Evolutionary conservation across 2,888 invertebrate species (phyloP), one percentile per base, ranked within the genome.

Genomic region (Cataglyphis livida): DNA sequence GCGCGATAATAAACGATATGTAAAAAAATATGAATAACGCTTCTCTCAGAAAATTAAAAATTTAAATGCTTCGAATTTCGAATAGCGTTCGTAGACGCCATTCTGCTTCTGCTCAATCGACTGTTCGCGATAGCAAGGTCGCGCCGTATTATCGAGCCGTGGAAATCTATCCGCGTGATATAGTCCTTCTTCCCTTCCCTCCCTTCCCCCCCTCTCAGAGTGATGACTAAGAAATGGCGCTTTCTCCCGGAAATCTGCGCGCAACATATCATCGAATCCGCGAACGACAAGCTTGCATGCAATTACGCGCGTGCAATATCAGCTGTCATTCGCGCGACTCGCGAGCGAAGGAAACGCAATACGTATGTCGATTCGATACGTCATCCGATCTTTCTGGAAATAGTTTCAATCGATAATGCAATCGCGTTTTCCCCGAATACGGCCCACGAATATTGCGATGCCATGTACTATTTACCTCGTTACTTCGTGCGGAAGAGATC

Each of bases 301-400:
- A 7, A 48, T 48, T 48, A 18, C 18, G 18, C 48, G 48, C 12
- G 18, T 48, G 18, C 48, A 18, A 48, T 6, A 6, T 6, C 5
- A 48, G 18, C 48, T 48, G 48, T 48, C 18, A 18, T 48, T 48
- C 5, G 15, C 38, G 7, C 3, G 38, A 25, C 18, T 6, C 38
- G 38, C 15, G 64, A 41, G 15, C 12, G 25, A 65, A 10, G 41
- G 41, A 0, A 41, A 65, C 25, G 25, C 41, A 25, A 85, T 28
- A 68, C 83, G 84, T 28, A 74, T 83, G 84, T 86, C 87, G 81
- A 85, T 71, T 68, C 61, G 62, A 91, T 89, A 87, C 90, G 91
- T 92, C 91, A 91, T 70, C 75, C 28, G 25, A 88, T 86, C 88
- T 86, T 92, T 92, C 93, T 91, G 88, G 92, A 91, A 93, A 88